A percentile compares a stretch with the other conserved stretches of the same genome.
phyloP scores from a whole-genome alignment of 2,797 vertebrate species.

The Apogon hyalosoma region DNA sequence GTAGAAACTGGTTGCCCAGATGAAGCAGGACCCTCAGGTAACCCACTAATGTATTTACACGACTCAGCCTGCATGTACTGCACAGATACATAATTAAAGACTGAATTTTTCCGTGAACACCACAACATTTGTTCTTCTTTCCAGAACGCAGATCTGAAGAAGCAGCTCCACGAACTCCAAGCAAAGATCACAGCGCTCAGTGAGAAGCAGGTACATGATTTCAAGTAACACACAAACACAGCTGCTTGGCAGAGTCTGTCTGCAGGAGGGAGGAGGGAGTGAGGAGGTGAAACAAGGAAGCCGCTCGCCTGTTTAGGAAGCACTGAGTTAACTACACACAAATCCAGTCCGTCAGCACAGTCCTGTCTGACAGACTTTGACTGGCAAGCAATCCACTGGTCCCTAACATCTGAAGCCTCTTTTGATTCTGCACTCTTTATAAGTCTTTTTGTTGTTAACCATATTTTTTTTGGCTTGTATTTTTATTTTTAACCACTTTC shows the following conservation, averaged over 20 bases:
- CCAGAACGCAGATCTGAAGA: slow-evolving; percentile 99
- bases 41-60: slow-evolving; percentile 30
- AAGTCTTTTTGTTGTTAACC: not conserved
- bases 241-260: not conserved
- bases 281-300: slow-evolving; percentile 1
- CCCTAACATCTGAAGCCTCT: not conserved
- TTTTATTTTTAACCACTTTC: slow-evolving; percentile 57
- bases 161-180: slow-evolving; percentile 98
- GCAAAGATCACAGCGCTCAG: slow-evolving; percentile 99
- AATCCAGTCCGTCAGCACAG: not conserved
- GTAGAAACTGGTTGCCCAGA: slow-evolving; percentile 98
- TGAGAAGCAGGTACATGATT: slow-evolving; percentile 92
- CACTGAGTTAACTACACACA: not conserved
- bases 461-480: slow-evolving; percentile 5
- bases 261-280: not conserved
- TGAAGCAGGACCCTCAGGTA: slow-evolving; percentile 99
- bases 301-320: not conserved
- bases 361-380: slow-evolving; percentile 1
- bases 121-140: slow-evolving; percentile 40
- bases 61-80: no score
- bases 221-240: not conserved
- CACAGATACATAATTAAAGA: no score
- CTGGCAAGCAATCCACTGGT: not conserved
- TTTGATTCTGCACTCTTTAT: not conserved
- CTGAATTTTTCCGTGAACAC: no score